phyloP scores from a whole-genome alignment of 2,113 vertebrate genomes.

The Bungarus multicinctus region DNA sequence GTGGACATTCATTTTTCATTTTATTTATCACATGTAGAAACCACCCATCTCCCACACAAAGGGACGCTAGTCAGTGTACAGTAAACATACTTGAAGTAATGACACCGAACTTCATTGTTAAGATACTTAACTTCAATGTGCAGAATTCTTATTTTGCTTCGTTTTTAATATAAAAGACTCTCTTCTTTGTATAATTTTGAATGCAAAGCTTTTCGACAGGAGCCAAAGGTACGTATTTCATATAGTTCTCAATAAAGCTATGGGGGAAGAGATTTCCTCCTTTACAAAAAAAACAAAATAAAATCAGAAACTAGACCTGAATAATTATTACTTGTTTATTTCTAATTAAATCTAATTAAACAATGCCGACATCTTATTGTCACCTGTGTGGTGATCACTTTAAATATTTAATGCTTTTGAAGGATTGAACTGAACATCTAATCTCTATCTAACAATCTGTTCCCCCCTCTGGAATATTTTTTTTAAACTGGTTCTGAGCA shows the following conservation, averaged over 20 bases:
- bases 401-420: slow-evolving; percentile 78
- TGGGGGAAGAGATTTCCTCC: background rate
- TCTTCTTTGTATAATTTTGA: background rate
- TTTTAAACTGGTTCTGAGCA: slow-evolving; percentile 63
- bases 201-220: background rate
- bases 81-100: background rate
- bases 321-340: slow-evolving; percentile 69
- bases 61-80: background rate
- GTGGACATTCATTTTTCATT: background rate
- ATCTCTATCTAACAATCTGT: slow-evolving; percentile 75
- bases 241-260: slow-evolving; percentile 32
- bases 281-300: slow-evolving; percentile 40
- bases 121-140: background rate
- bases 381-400: slow-evolving; percentile 70
- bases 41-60: background rate
- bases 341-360: slow-evolving; percentile 80
- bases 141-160: background rate
- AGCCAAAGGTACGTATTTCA: background rate
- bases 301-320: slow-evolving; percentile 61
- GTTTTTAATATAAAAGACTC: background rate
- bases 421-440: slow-evolving; percentile 71
- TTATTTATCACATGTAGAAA: background rate
- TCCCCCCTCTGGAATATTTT: slow-evolving; percentile 68
- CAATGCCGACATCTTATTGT: slow-evolving; percentile 70
- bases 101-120: background rate